Evolutionary conservation across 2,888 invertebrate genomes (phyloP).

Genomic region (Chloromyia formosa): DNA sequence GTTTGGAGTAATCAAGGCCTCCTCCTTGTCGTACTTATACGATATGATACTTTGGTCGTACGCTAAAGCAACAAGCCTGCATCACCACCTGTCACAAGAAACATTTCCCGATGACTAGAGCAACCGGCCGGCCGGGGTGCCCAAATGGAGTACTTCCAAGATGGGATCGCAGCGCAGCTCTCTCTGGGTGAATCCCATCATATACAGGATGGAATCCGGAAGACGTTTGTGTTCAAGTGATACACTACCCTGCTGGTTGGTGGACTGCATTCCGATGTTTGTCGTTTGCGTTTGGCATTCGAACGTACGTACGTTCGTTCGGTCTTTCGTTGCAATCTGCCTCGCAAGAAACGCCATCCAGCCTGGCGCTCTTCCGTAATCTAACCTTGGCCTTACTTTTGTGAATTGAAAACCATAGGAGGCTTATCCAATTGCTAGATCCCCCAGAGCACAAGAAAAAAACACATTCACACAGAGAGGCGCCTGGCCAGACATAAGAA

Average conservation of each 20-base stretch:
- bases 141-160: not conserved
- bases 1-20: constrained; percentile 23
- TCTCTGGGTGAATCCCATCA: no score
- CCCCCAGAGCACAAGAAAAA: not conserved
- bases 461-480: not conserved
- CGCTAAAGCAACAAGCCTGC: not conserved
- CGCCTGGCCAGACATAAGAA: not conserved
- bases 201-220: constrained; percentile 8
- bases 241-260: not conserved
- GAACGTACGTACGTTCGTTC: not conserved
- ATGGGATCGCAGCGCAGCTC: not conserved
- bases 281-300: not conserved
- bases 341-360: not conserved
- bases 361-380: not conserved
- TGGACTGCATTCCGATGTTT: not conserved
- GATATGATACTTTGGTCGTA: not conserved
- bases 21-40: not conserved
- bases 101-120: not conserved
- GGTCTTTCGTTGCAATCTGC: constrained; percentile 21
- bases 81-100: constrained; percentile 29
- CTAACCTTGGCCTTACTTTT: constrained; percentile 35
- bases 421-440: constrained; percentile 13
- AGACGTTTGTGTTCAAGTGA: not conserved
- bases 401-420: not conserved
- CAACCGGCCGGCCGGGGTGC: not conserved